Evolutionary conservation across 1,140 invertebrate species (phyloP).

Genomic region (Homalodisca vitripennis): DNA sequence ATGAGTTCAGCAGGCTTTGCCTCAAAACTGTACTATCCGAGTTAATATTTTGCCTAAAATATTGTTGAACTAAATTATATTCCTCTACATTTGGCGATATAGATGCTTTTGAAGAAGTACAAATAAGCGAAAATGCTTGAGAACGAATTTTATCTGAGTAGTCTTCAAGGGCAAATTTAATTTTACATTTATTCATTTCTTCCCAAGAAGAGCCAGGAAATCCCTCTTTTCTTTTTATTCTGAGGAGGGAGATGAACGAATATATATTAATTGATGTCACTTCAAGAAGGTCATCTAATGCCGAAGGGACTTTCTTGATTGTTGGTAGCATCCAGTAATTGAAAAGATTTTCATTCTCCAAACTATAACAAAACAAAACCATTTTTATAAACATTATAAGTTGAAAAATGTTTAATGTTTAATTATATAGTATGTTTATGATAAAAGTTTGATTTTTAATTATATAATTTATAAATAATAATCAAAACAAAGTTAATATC

Average conservation of each 20-base stretch:
- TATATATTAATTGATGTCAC: conserved; percentile 7
- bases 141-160: conserved; percentile 21
- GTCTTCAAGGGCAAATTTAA: not conserved
- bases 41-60: conserved; percentile 39
- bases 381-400: not conserved
- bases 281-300: conserved; percentile 23
- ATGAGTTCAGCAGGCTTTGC: conserved; percentile 35
- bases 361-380: conserved; percentile 36
- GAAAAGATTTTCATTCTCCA: conserved; percentile 38
- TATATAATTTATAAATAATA: not conserved
- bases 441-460: not conserved
- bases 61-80: conserved; percentile 34
- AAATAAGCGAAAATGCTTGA: conserved; percentile 36
- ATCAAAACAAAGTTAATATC: not conserved
- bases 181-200: conserved; percentile 2
- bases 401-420: not conserved
- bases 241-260: conserved; percentile 29
- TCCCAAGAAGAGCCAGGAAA: conserved; percentile 33
- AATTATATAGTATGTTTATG: not conserved
- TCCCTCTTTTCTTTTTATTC: conserved; percentile 37
- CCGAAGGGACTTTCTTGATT: conserved; percentile 36
- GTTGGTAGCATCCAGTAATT: conserved; percentile 40
- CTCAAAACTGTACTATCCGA: conserved; percentile 36
- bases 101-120: conserved; percentile 34
- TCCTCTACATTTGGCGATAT: conserved; percentile 33